These are phyloP conservation scores for Clostera curtula DNA, from an alignment of 2,888 invertebrate genomes.

Conservation along the genomic window DNA sequence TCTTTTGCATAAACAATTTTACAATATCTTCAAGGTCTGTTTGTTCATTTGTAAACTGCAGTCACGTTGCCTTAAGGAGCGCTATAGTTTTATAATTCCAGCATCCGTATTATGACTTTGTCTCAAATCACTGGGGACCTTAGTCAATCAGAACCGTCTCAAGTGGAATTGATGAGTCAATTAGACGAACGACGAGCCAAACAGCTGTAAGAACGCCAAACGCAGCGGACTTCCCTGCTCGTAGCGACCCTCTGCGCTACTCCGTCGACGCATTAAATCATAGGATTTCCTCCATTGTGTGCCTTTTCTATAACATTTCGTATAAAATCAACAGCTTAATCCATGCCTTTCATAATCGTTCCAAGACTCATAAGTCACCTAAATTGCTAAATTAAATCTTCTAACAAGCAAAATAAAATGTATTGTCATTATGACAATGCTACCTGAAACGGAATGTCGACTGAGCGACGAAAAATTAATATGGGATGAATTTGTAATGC, in stretches of 20 bases:
- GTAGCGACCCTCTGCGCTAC: slow-evolving; percentile 48
- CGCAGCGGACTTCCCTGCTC: slow-evolving; percentile 38
- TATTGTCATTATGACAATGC: slow-evolving; percentile 27
- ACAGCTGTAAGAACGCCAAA: no score
- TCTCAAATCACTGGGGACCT: no score
- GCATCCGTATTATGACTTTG: no score
- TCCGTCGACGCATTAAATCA: slow-evolving; percentile 65
- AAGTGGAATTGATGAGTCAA: slow-evolving; percentile 27
- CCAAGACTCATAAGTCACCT: slow-evolving; percentile 33
- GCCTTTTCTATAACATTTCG: slow-evolving; percentile 74
- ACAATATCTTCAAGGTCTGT: no score
- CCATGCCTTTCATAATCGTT: slow-evolving; percentile 22
- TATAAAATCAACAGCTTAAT: slow-evolving; percentile 60
- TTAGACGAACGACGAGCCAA: no score
- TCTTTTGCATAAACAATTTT: no score
- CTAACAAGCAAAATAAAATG: slow-evolving; percentile 29
- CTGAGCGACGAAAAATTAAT: slow-evolving; percentile 38
- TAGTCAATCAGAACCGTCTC: no score
- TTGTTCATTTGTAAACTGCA: no score
- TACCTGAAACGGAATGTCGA: slow-evolving; percentile 56
- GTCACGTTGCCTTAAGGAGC: no score
- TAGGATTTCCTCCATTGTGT: slow-evolving; percentile 71
- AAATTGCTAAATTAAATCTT: slow-evolving; percentile 40
- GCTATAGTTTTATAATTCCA: no score
- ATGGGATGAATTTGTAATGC: slow-evolving; percentile 18